phyloP scores from a whole-genome alignment of 2,113 vertebrate species.

The Piprites chloris region DNA sequence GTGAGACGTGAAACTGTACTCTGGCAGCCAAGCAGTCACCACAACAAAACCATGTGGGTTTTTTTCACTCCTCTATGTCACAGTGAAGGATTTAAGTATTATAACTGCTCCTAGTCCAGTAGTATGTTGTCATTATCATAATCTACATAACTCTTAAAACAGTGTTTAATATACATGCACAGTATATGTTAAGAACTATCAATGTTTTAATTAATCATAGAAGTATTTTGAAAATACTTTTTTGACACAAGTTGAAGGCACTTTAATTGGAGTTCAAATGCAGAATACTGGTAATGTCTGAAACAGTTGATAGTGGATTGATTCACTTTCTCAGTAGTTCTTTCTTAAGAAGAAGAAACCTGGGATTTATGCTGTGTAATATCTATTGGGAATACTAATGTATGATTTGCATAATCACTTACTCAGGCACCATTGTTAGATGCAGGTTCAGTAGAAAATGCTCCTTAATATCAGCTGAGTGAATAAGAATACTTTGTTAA shows the following conservation, averaged over 20 bases:
- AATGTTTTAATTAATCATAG: not conserved
- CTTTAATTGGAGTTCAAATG: not conserved
- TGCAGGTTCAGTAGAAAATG: not conserved
- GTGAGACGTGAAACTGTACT: not conserved
- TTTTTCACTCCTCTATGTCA: not conserved
- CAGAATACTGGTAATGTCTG: not conserved
- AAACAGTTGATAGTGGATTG: not conserved
- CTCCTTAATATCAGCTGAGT: not conserved
- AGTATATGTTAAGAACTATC: not conserved
- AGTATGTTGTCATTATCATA: not conserved
- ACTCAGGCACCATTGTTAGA: not conserved
- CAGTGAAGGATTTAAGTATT: not conserved
- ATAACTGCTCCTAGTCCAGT: not conserved
- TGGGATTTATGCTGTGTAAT: not conserved
- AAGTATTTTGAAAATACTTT: not conserved
- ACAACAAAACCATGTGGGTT: not conserved
- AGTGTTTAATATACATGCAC: not conserved
- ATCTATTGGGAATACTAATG: not conserved
- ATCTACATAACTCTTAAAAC: not conserved
- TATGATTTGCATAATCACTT: not conserved
- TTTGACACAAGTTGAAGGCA: not conserved
- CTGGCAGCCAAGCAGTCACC: not conserved
- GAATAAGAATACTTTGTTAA: not conserved
- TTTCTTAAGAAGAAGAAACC: not conserved
- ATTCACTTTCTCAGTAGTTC: not conserved